Percentiles rank a stretch among this genome's conserved stretches.
phyloP scores from a whole-genome alignment of 2,888 invertebrate species.

The Diaperis boleti region DNA sequence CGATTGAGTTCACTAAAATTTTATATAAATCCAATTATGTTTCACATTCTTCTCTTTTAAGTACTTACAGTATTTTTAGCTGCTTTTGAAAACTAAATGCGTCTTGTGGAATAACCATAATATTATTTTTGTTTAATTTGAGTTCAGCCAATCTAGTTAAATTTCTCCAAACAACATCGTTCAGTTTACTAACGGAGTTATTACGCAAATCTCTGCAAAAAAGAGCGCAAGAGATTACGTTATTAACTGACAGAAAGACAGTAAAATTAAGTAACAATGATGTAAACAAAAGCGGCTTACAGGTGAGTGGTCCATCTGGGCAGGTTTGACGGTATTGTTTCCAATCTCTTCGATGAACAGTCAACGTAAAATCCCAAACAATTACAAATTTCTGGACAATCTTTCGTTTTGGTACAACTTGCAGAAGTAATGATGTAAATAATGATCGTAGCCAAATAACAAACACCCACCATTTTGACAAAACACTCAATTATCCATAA shows the following conservation, averaged over 20 bases:
- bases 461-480: conserved; percentile 68
- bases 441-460: conserved; percentile 52
- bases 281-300: conserved; percentile 67
- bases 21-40: too few relatives aligned
- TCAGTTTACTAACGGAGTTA: conserved; percentile 80
- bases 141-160: conserved; percentile 79
- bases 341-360: conserved; percentile 79
- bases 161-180: conserved; percentile 79
- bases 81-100: conserved; percentile 78
- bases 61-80: conserved; percentile 78
- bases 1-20: conserved; percentile 82
- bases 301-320: conserved; percentile 82
- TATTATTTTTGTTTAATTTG: conserved; percentile 84
- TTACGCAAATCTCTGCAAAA: conserved; percentile 74
- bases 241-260: not conserved
- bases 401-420: conserved; percentile 57
- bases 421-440: conserved; percentile 51
- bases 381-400: conserved; percentile 78
- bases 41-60: too few relatives aligned
- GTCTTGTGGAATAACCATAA: conserved; percentile 78
- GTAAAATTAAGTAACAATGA: conserved; percentile 19
- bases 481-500: conserved; percentile 62
- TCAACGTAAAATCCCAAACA: conserved; percentile 81
- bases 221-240: conserved; percentile 8
- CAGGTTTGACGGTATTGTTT: conserved; percentile 76